Base-by-base conservation (phyloP, 2,888 invertebrate species). In the Calameuta idolon region DNA sequence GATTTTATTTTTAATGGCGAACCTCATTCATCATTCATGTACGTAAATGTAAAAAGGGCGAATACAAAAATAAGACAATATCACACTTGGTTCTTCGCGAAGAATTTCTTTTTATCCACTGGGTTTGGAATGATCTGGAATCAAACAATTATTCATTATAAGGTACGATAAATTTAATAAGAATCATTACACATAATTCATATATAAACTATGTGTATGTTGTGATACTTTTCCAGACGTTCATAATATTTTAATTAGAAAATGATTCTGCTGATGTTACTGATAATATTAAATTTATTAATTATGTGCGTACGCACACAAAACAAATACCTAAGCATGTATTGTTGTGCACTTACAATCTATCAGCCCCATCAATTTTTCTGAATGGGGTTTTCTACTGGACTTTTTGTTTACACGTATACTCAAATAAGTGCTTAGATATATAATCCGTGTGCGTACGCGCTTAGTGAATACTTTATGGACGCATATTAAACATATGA, bases 91-190 rank as follows among this genome's bases (percentile, higher is more conserved):
- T 94, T 92, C 88, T 95, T 96, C 86, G 95, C 94, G 91, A 96
- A 96, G 90, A 96, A 96, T 89, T 96, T 96, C 86, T 94, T 95
- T 91, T 96, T 96, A 87, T 95, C 96, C 83, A 94, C 93, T 30
- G 96, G 96, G 90, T 96, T 96, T 3, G 96, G 96, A 86, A 96
- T 96, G 84, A 96, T 96, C 96, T 96, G 93, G 81, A 95, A 94
- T 79, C 86, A 87, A 88, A 88, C 3, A 74, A 40, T 68, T 75
- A 73, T 40, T 30, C 73, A 75, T 75, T 34, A 35, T 73, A 15
- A 69, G 11, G 74, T 73, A 33, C 34, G 73, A 40, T 30, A 74
- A 34, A 35, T 12, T 74, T 55, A 37, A n/a, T 31, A 73, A n/a
- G 35, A 34, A n/a, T 30, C 11, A 0, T 37, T 73, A n/a, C 33